phyloP scores from a whole-genome alignment of 2,113 vertebrate genomes.

The Balaenoptera acutorostrata region DNA sequence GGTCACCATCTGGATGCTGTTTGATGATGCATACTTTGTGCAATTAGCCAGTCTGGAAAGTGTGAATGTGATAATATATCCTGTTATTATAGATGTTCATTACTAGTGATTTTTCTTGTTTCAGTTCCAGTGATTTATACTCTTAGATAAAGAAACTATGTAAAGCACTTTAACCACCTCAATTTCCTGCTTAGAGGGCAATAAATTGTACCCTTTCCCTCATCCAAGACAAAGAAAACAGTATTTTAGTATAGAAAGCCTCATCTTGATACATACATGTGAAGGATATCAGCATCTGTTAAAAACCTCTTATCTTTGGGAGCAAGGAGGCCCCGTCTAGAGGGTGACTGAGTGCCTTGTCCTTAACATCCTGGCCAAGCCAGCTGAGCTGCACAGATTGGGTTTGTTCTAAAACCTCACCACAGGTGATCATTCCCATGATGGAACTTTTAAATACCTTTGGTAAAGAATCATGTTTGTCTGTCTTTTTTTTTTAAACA shows the following conservation, averaged over 20 bases:
- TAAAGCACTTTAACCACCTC: conserved; percentile 56
- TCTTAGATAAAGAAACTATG: conserved; percentile 54
- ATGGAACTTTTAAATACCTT: neutral
- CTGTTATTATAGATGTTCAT: conserved; percentile 20
- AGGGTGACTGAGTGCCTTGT: neutral
- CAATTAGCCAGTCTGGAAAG: conserved; percentile 8
- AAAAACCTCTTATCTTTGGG: conserved; percentile 39
- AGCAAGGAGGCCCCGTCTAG: neutral
- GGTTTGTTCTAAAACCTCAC: neutral
- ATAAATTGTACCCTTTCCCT: neutral
- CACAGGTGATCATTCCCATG: neutral
- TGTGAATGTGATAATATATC: conserved; percentile 5
- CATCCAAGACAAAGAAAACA: conserved; percentile 26
- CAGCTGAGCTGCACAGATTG: neutral
- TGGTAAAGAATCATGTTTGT: neutral
- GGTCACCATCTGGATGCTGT: neutral
- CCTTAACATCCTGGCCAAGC: neutral
- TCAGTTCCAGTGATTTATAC: conserved; percentile 53
- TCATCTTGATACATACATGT: conserved; percentile 7
- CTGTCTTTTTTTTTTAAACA: neutral
- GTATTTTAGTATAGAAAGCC: conserved; percentile 25
- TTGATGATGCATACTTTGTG: neutral
- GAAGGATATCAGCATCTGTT: conserved; percentile 43
- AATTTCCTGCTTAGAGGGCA: conserved; percentile 38
- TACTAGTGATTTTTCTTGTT: conserved; percentile 46